Evolutionary conservation across 2,888 invertebrate species (phyloP).

Genomic region (Prenolepis imparis): DNA sequence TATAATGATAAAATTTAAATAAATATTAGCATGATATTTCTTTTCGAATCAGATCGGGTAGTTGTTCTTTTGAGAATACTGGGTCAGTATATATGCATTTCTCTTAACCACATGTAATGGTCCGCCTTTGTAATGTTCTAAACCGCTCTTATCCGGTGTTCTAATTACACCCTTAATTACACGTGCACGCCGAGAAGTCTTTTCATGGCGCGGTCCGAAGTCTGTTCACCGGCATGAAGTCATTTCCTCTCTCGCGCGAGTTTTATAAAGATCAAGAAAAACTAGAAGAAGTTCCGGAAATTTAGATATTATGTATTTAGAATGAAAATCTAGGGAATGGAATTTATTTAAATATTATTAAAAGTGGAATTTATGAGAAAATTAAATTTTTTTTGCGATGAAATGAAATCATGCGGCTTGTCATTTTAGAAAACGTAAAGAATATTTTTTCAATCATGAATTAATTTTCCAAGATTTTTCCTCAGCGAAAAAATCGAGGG

Average conservation of each 20-base stretch:
- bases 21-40: not conserved
- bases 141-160: constrained; percentile 56
- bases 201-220: constrained; percentile 39
- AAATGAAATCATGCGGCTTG: not conserved
- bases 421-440: not conserved
- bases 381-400: not conserved
- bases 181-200: constrained; percentile 45
- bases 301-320: constrained; percentile 6
- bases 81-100: constrained; percentile 39
- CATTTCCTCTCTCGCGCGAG: constrained; percentile 35
- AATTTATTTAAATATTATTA: not conserved
- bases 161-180: constrained; percentile 57
- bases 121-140: constrained; percentile 48
- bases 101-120: constrained; percentile 29
- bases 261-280: constrained; percentile 33
- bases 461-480: not conserved
- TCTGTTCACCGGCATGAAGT: constrained; percentile 52
- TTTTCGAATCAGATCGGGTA: not conserved
- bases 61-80: constrained; percentile 27
- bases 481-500: not conserved
- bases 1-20: not conserved
- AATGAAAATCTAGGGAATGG: not conserved
- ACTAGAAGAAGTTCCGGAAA: not conserved
- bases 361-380: not conserved
- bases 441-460: not conserved